Evolutionary conservation across 2,888 invertebrate genomes (phyloP), one percentile per base, ranked within the genome.

Genomic region (Fissipunctia ypsillon): DNA sequence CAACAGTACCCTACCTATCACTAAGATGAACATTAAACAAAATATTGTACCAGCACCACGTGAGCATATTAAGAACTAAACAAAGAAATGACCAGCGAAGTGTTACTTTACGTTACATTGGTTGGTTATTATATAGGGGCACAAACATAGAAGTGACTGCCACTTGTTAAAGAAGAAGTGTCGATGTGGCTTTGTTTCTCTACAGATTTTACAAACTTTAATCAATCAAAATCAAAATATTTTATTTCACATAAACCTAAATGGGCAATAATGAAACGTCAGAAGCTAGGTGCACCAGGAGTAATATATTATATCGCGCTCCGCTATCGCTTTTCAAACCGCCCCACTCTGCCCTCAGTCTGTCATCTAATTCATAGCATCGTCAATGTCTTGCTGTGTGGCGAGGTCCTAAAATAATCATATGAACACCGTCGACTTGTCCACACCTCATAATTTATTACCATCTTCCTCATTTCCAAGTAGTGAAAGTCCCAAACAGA

Each of bases 381-480:
- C 64, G 25, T 69, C 76, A 70, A 68, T 61, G 61, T 66, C 76
- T 60, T 66, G 31, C 50, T 54, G 72, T 84, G 61, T 65, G 67
- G n/a, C 67, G 28, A 16, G 3, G 19, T 76, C 85, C 81, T 84
- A 84, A 87, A 84, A 89, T 89, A 86, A 89, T 87, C 84, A 80
- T 86, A 88, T 83, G 82, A 87, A 85, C 85, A 84, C 35, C 87
- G 89, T 87, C 85, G 80, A 86, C 87, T 84, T 89, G 93, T 94
- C 92, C 89, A 92, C 92, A 90, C 90, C 89, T 90, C 81, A 86
- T 92, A 93, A 94, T 93, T 94, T 93, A 95, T 93, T 87, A 90
- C 89, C 88, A 78, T 90, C 90, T 90, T 91, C 88, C 89, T 92
- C 79, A 78, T 74, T 88, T 92, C 92, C 92, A 91, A 90, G 94